Evolutionary conservation across 1,140 invertebrate species (phyloP), one percentile per base, ranked within the genome.

Genomic region (Ectropis grisescens): DNA sequence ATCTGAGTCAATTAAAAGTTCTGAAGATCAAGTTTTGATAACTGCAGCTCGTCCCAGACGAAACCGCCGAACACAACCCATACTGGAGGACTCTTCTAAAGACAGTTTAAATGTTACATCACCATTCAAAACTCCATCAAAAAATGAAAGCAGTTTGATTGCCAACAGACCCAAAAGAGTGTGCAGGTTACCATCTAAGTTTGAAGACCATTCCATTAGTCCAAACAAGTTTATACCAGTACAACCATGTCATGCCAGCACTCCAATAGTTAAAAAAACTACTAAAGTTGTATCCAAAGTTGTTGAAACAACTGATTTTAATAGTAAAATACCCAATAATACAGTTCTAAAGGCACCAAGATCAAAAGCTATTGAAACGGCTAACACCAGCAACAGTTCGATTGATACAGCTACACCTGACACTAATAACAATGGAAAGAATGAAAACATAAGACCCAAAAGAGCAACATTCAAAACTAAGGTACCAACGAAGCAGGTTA

Each of bases 161-260:
- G 53, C 40, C 29, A 56, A 40, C 27, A 47, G 67, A 2, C 67
- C 68, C 8, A 72, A 58, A 35, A 62, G 74, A 37, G 51, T 76
- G 5, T 55, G 59, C 33, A 42, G 54, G 11, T 38, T 79, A 23
- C 74, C 74, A 40, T 65, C 56, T 19, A 61, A 60, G 11, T 72
- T 69, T 53, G 53, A 72, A 22, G 55, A 68, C 11, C 47, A 68
- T 37, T 64, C 56, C 2, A 37, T 62, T 13, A 79, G 71, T 29
- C 74, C 71, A 11, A 65, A 42, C 37, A 78, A 72, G 15, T 62
- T 49, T 52, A 34, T 65, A 33, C 53, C 58, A 12, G 41, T 70
- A 8, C 47, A 57, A 28, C 71, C 69, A 37, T 46, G 51, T 22
- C 47, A 66, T 50, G 58, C 74, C 1, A 75, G 74, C 51, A 79